Conservation (phyloP, 2,888 invertebrate species). For the Oeneis ivallda region DNA sequence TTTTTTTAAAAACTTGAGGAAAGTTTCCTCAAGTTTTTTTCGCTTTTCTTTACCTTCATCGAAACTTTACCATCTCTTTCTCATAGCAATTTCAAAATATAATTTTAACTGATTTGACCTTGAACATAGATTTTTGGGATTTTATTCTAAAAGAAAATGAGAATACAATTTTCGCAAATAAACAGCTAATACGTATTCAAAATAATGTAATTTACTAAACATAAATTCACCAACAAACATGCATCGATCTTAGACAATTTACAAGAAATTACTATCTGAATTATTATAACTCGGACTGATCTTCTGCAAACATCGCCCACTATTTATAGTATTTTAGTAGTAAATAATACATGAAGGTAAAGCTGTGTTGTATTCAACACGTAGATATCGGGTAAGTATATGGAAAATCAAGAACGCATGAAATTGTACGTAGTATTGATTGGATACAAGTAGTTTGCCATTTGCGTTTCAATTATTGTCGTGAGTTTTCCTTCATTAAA, state of each 20-base stretch:
- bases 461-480: slow-evolving; percentile 5
- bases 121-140: too few species aligned
- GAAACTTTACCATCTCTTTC: too few species aligned
- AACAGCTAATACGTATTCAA: background rate
- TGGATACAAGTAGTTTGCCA: background rate
- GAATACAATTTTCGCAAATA: background rate
- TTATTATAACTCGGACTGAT: background rate
- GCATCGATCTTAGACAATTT: slow-evolving; percentile 2
- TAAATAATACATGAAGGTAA: slow-evolving; percentile 10
- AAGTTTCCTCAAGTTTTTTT: too few species aligned
- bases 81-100: too few species aligned
- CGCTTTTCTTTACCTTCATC: too few species aligned
- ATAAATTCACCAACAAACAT: background rate
- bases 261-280: background rate
- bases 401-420: slow-evolving; percentile 3
- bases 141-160: too few species aligned
- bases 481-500: background rate
- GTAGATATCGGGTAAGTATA: background rate
- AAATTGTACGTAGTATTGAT: background rate
- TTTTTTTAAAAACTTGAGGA: too few species aligned
- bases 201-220: background rate
- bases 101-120: too few species aligned
- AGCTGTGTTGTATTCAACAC: background rate
- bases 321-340: background rate
- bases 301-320: slow-evolving; percentile 1